Evolutionary conservation across 2,888 invertebrate genomes (phyloP), one percentile per base, ranked within the genome.

Genomic region (Himalopsyche anomala): DNA sequence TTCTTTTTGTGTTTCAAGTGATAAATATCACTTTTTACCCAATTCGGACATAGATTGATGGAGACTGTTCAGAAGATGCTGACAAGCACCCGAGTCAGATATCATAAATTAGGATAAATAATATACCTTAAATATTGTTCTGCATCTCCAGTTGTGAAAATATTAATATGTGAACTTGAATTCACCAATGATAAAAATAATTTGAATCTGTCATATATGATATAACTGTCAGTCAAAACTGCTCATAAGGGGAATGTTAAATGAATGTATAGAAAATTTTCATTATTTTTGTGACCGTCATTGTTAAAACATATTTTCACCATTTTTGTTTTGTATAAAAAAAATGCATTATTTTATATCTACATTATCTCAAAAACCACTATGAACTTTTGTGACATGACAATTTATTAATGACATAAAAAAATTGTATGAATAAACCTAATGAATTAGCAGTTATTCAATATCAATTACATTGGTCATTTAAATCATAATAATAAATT

Each of bases 41-140:
- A 42, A 15, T 81, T 81, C n/a, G 51, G 80, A 45, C 40, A 84
- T 79, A 19, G 42, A 42, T 62, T 86, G 84, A 86, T 86, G 86
- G 55, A 51, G 79, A 80, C 38, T 51, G 80, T 84, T 62, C 83
- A 83, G 81, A 84, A 40, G 80, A 81, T 51, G 87, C 87, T 86
- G 40, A 55, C 74, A 81, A 86, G 87, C 87, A 87, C 87, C 86
- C 28, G 40, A 17, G 42, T 86, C 62, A 80, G 69, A 83, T 40
- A 83, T 79, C 74, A 56, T 83, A 56, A 82, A 82, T 55, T 85
- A 85, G 85, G 28, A 80, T 81, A 85, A 85, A 79, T 40, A 81
- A 84, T 81, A 56, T 69, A 19, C 62, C 28, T 19, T 62, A 8
- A 28, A 28, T 8, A 28, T 19, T 62, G 19, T 62, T 62, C 62